phyloP scores from a whole-genome alignment of 2,888 invertebrate species.

The Doris montereyensis region DNA sequence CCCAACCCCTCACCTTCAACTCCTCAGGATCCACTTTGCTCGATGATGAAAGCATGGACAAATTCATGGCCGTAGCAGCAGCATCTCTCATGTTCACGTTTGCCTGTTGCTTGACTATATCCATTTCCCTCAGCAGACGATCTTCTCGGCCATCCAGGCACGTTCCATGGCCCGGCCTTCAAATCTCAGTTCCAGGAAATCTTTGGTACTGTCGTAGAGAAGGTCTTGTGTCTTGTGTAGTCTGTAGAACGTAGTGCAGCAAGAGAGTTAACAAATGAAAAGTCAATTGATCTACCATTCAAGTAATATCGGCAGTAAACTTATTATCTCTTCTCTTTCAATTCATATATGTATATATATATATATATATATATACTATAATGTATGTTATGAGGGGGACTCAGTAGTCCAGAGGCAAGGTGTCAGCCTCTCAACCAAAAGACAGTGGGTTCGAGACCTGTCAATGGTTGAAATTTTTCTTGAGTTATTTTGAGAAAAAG shows the following conservation, averaged over 20 bases:
- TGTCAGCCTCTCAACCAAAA: too few species aligned
- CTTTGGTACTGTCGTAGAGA: constrained; percentile 73
- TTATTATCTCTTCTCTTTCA: too few species aligned
- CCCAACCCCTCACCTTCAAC: constrained; percentile 53
- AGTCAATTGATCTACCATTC: too few species aligned
- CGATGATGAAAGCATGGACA: constrained; percentile 37
- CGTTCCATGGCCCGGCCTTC: constrained; percentile 69
- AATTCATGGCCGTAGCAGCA: constrained; percentile 47
- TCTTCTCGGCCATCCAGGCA: constrained; percentile 72
- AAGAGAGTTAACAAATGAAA: too few species aligned
- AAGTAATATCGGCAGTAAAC: too few species aligned
- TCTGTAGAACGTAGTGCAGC: constrained; percentile 53
- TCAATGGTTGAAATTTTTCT: too few species aligned
- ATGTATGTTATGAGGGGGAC: too few species aligned
- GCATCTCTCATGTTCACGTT: constrained; percentile 48
- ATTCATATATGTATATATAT: too few species aligned
- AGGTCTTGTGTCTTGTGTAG: constrained; percentile 73
- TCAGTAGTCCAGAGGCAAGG: too few species aligned
- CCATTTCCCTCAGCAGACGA: constrained; percentile 67
- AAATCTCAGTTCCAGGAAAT: constrained; percentile 70
- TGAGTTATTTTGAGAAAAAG: too few species aligned
- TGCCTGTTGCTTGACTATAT: constrained; percentile 57
- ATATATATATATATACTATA: too few species aligned
- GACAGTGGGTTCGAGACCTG: too few species aligned
- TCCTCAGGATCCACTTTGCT: constrained; percentile 57